These are phyloP conservation scores for Alligator sinensis DNA, from an alignment of 2,113 vertebrate species.

Conservation along the genomic window DNA sequence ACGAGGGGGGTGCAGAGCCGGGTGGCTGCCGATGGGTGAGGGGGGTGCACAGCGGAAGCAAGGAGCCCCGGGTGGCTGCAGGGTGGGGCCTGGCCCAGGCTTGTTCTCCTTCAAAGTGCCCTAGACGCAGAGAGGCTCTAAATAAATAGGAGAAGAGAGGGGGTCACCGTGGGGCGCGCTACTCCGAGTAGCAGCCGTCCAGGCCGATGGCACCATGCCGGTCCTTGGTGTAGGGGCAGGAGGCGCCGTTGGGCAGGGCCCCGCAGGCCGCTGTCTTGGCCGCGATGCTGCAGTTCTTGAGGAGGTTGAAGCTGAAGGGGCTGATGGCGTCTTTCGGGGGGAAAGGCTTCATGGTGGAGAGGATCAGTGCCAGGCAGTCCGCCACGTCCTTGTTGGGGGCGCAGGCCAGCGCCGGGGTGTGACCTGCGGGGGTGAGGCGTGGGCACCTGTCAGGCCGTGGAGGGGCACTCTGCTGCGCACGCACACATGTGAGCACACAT, in stretches of 20 bases:
- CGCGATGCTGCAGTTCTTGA: slow-evolving; percentile 92
- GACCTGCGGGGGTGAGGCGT: slow-evolving; percentile 74
- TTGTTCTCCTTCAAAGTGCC: slow-evolving; percentile 89
- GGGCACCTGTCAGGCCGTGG: not conserved
- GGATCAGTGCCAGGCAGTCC: slow-evolving; percentile 97
- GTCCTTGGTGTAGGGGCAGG: slow-evolving; percentile 83
- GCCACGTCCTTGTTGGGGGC: slow-evolving; percentile 98
- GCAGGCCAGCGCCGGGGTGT: slow-evolving; percentile 95
- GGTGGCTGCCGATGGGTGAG: not conserved
- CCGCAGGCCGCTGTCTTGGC: slow-evolving; percentile 85
- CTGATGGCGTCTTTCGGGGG: slow-evolving; percentile 89
- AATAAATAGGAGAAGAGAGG: slow-evolving; percentile 86
- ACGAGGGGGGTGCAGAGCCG: not conserved
- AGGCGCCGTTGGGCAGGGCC: slow-evolving; percentile 80
- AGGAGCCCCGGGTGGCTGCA: too few species aligned
- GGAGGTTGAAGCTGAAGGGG: slow-evolving; percentile 92
- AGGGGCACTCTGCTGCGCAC: not conserved
- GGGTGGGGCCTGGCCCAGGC: slow-evolving; percentile 59
- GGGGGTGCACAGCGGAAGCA: slow-evolving; percentile 35
- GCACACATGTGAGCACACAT: too few species aligned
- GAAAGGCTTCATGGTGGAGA: slow-evolving; percentile 99
- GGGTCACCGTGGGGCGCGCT: slow-evolving; percentile 78
- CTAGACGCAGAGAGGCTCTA: slow-evolving; percentile 85
- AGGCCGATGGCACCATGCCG: slow-evolving; percentile 86
- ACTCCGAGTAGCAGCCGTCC: slow-evolving; percentile 94